Conservation (phyloP, 2,888 invertebrate genomes). For the Trilocha varians region DNA sequence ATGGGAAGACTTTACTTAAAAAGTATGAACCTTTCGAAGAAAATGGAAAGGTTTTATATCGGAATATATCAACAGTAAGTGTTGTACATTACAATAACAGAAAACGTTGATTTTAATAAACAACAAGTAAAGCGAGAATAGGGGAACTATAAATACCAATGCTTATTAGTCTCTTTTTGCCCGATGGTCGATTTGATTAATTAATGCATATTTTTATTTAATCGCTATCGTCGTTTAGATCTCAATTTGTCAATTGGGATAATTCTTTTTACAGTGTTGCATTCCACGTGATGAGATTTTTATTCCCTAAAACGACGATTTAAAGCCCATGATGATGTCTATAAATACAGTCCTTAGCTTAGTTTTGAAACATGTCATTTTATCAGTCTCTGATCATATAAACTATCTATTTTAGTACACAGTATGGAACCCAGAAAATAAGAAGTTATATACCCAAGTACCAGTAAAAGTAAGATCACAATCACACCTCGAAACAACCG, state of each 20-base stretch:
- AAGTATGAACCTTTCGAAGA: constrained; percentile 88
- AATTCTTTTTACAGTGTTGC: too few species aligned
- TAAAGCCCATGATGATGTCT: too few species aligned
- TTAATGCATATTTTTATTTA: too few species aligned
- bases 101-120: too few species aligned
- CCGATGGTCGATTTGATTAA: too few species aligned
- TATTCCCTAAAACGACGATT: too few species aligned
- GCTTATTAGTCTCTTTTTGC: too few species aligned
- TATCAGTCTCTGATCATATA: constrained; percentile 2
- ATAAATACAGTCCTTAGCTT: neutral
- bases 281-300: too few species aligned
- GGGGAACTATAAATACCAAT: too few species aligned
- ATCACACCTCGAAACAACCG: constrained; percentile 83
- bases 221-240: too few species aligned
- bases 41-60: constrained; percentile 85
- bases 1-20: constrained; percentile 86
- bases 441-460: constrained; percentile 84
- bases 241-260: too few species aligned
- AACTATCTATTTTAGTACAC: constrained; percentile 76
- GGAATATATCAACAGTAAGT: constrained; percentile 89
- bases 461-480: constrained; percentile 84
- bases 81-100: constrained; percentile 1
- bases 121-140: too few species aligned
- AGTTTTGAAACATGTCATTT: constrained; percentile 8
- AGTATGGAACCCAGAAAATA: constrained; percentile 88